Base-by-base conservation (phyloP, 2,888 invertebrate species). In the Deroplatys truncata region DNA sequence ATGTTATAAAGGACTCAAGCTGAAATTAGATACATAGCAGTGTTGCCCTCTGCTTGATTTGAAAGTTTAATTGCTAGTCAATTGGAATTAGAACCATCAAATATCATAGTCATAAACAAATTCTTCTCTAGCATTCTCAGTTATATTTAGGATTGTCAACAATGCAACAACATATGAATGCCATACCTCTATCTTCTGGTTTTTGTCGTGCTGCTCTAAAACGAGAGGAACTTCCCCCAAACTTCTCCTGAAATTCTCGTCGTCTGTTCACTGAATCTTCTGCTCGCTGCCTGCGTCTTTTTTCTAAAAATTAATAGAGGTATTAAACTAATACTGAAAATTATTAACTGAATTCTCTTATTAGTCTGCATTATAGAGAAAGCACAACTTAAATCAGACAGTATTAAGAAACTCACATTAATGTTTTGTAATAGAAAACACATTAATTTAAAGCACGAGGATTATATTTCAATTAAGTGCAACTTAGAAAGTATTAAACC, bases 231-330 rank as follows among this genome's bases (percentile, higher is more conserved):
- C 56, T 84, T 31, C 88, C 91, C 94, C 93, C 93, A 93, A 96
- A 96, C 89, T 96, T 94, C 92, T 96, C 96, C 92, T 95, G 95
- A 94, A 96, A 96, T 92, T 97, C 96, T 84, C 96, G 95, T 82
- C 98, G 95, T 8, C 98, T 95, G 49, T 95, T 95, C 92, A 97
- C 94, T 0, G 97, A 96, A 92, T 98, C 98, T 92, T 98, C 98
- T 0, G 96, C 95, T 84, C 98, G 95, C 92, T 97, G 97, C 0
- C 97, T 95, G 91, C 96, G 96, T 82, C 98, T 96, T 93, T 97
- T 97, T 92, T 98, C 98, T 96, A 92, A 49, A 92, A 91, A 86
- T 72, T 1, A n/a, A 88, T 16, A 28, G 0, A 72, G 25, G 5
- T 72, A 20, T 72, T 1, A 20, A 72, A 72, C 2, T 72, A 20